phyloP scores from a whole-genome alignment of 2,797 vertebrate species.

The Streptopelia turtur region DNA sequence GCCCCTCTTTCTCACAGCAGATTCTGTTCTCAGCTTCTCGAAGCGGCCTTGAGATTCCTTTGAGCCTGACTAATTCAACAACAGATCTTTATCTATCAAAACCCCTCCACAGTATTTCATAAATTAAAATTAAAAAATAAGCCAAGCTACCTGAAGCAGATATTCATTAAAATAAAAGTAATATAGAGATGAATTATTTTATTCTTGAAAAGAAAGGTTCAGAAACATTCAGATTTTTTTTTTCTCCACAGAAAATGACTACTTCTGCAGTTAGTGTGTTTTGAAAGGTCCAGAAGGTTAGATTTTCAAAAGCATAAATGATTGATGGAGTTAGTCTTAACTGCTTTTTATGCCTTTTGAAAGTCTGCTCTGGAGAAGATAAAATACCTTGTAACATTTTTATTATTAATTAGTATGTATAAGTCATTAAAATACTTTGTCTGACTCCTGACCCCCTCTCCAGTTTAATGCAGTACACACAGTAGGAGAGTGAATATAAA shows the following conservation, averaged over 20 bases:
- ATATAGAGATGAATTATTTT: background rate
- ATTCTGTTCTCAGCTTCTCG: too few relatives aligned
- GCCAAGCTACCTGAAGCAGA: background rate
- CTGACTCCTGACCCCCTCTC: background rate
- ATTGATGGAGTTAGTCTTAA: background rate
- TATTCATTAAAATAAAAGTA: constrained; percentile 2
- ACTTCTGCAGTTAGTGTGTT: background rate
- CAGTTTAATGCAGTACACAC: background rate
- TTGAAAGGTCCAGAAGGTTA: background rate
- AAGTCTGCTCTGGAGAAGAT: background rate
- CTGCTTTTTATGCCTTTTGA: background rate
- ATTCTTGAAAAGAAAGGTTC: background rate
- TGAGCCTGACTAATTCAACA: too few relatives aligned
- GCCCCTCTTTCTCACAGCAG: too few relatives aligned
- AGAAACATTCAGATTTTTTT: background rate
- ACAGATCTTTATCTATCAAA: too few relatives aligned
- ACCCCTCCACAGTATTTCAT: too few relatives aligned
- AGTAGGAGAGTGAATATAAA: background rate
- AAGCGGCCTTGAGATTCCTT: too few relatives aligned
- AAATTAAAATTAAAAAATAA: background rate
- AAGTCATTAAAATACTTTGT: constrained; percentile 35
- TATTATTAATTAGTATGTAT: background rate
- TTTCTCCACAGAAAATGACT: background rate
- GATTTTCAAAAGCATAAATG: background rate
- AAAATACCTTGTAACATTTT: background rate